Conservation (phyloP, 2,888 invertebrate species). For the Acronicta psi region DNA sequence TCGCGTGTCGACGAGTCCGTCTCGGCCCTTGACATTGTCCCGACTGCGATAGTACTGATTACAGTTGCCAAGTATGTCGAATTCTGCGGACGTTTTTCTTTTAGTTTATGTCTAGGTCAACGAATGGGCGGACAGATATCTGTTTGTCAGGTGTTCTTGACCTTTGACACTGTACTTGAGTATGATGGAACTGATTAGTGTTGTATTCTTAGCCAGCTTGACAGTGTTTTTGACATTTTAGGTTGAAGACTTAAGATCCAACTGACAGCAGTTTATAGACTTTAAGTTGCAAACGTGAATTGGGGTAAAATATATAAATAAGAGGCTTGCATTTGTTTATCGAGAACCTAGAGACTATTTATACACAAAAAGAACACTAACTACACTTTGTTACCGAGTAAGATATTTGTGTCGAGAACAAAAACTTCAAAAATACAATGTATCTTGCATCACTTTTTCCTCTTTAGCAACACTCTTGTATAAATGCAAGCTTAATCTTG, state of each 20-base stretch:
- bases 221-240: not conserved
- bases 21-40: conserved; percentile 54
- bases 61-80: conserved; percentile 47
- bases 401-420: not conserved
- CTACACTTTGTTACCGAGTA: not conserved
- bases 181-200: conserved; percentile 7
- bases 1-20: conserved; percentile 51
- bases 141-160: conserved; percentile 14
- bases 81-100: conserved; percentile 28
- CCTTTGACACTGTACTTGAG: conserved; percentile 21
- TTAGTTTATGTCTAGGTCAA: conserved; percentile 39
- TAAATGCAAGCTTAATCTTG: conserved; percentile 1
- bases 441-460: conserved; percentile 1
- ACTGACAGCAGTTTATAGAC: no score
- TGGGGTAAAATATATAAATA: no score
- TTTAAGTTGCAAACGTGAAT: no score
- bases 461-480: conserved; percentile 1
- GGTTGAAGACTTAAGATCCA: no score
- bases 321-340: no score
- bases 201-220: not conserved
- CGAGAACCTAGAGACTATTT: no score
- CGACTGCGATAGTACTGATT: conserved; percentile 42
- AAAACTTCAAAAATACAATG: conserved; percentile 1
- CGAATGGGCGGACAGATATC: conserved; percentile 19
- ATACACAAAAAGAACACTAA: no score